Base-by-base conservation (phyloP, 1,140 invertebrate genomes). In the Drosophila sproati region DNA sequence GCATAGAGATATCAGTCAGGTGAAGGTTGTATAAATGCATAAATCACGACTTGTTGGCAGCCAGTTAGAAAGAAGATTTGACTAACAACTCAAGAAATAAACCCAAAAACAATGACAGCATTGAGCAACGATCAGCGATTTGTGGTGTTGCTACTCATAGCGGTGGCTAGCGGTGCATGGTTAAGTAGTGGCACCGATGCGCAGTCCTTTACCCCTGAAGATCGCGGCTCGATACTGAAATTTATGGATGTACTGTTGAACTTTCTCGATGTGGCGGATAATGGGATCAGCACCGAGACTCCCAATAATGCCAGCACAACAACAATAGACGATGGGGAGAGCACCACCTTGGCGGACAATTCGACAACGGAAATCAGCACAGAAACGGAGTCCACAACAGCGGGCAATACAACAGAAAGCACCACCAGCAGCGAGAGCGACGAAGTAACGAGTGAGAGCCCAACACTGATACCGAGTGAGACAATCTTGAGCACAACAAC, bases 191-290 rank as follows among this genome's bases (percentile, higher is more conserved):
- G 50, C 3, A 12, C 63, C 29, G 4, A 60, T 2, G 82, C 83
- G 0, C 82, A 87, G 43, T 69, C 72, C 3, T 79, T 87, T 10
- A 82, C 68, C 5, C 4, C 32, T 0, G 79, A 82, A 50, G 82
- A 87, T 77, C 83, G 82, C 10, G 51, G 50, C 0, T 82, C 82
- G 4, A 76, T 87, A 35, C 35, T 79, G 0, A 87, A 87, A 35
- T 87, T 87, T 5, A 82, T 87, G 76, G 71, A 79, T 52, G 73
- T 81, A 0, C 41, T 87, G 12, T 48, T 87, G 5, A 87, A 79
- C 50, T 87, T 88, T 12, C 31, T 87, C 31, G 82, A 87, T 37
- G 5, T 37, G 34, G 8, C 68, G 4, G 67, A 68, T 2, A 78
- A 74, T 43, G 55, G 31, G 1, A 87, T 39, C 4, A 70, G 35